Evolutionary conservation across 2,797 vertebrate genomes (phyloP).

Genomic region (Parauchenoglanis ngamensis): DNA sequence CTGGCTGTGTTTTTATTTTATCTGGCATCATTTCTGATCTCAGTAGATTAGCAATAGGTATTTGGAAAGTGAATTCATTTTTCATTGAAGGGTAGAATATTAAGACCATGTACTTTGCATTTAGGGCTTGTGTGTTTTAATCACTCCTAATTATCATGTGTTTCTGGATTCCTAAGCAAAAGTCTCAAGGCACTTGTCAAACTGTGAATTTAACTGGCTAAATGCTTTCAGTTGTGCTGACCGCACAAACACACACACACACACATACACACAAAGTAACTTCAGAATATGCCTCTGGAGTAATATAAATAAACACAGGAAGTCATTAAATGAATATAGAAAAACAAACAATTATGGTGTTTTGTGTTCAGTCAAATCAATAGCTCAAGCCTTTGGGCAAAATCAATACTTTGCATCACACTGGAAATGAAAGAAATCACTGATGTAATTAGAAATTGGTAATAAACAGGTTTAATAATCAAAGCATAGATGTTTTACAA

Average conservation of each 20-base stretch:
- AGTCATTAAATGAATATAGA: not conserved
- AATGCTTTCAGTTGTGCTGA: not conserved
- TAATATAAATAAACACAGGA: conserved; percentile 15
- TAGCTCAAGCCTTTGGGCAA: not conserved
- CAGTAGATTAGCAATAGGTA: not conserved
- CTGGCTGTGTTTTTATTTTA: not conserved
- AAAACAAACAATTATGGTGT: not conserved
- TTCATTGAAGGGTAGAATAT: not conserved
- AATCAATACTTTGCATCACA: conserved; percentile 3
- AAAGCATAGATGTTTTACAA: not conserved
- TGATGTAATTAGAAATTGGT: conserved; percentile 7
- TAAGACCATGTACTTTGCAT: not conserved
- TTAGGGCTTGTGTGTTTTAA: not conserved
- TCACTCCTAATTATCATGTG: not conserved
- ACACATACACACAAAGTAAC: not conserved
- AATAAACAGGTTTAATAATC: not conserved
- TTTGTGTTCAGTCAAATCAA: conserved; percentile 22
- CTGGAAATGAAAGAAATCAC: not conserved
- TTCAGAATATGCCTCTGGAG: conserved; percentile 6
- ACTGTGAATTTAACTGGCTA: not conserved
- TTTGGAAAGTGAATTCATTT: not conserved
- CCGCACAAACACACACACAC: not conserved
- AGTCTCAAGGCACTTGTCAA: not conserved
- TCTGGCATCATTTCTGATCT: not conserved
- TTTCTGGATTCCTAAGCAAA: not conserved